Evolutionary conservation across 2,113 vertebrate species (phyloP).

Genomic region (Larimichthys crocea): DNA sequence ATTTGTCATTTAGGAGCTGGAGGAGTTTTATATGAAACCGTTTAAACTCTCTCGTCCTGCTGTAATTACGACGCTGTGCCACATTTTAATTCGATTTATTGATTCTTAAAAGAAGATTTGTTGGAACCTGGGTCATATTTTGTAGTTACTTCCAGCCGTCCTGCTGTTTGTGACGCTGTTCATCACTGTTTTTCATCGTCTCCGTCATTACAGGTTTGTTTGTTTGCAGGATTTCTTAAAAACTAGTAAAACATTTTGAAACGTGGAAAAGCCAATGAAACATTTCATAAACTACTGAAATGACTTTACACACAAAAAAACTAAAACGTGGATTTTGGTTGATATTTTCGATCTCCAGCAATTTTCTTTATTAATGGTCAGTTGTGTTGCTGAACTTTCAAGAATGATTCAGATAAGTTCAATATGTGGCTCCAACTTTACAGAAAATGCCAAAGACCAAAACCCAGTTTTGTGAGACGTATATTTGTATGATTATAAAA

Average conservation of each 20-base stretch:
- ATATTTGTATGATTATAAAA: too few relatives aligned
- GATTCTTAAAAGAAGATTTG: neutral
- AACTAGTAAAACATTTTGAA: neutral
- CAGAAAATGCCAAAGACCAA: too few relatives aligned
- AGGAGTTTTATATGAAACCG: neutral
- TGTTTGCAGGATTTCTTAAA: neutral
- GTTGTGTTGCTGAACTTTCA: neutral
- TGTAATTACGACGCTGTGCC: neutral
- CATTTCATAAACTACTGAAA: too few relatives aligned
- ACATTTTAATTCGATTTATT: neutral
- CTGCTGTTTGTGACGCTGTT: neutral
- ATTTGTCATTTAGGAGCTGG: neutral
- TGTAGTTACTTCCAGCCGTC: neutral
- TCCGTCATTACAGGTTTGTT: too few relatives aligned
- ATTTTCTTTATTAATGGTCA: neutral
- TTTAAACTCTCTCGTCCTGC: neutral
- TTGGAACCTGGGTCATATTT: neutral
- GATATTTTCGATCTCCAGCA: too few relatives aligned
- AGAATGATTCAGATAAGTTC: too few relatives aligned
- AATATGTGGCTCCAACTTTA: too few relatives aligned
- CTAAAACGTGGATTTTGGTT: too few relatives aligned
- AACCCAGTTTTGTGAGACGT: too few relatives aligned
- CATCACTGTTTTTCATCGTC: neutral
- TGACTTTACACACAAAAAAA: too few relatives aligned
- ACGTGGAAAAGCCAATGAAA: neutral